A percentile compares a stretch with the other conserved stretches of the same genome.
These are phyloP conservation scores for Octopus bimaculoides DNA, from an alignment of 1,140 invertebrate genomes.

Conservation along the genomic window DNA sequence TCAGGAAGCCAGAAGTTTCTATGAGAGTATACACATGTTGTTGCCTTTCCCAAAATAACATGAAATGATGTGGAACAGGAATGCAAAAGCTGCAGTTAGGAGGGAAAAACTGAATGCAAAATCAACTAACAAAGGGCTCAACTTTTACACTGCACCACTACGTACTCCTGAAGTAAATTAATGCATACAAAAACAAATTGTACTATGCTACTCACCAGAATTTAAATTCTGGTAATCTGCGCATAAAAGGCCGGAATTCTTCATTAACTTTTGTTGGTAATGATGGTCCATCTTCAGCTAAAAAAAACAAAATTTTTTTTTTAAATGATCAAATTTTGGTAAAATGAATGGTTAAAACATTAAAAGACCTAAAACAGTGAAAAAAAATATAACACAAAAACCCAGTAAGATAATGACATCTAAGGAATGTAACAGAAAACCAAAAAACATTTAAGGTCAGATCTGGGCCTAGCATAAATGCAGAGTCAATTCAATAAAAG, in stretches of 20 bases:
- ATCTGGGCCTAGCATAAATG: no score
- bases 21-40: no score
- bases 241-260: constrained; percentile 98
- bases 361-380: background rate
- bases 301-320: background rate
- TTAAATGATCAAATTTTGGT: no score
- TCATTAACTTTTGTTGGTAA: constrained; percentile 92
- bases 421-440: no score
- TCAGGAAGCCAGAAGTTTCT: no score
- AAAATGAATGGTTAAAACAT: background rate
- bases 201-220: constrained; percentile 74
- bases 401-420: background rate
- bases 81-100: no score
- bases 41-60: no score
- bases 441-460: no score
- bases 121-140: background rate
- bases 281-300: constrained; percentile 72
- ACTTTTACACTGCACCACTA: background rate
- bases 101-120: background rate
- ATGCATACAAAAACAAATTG: no score
- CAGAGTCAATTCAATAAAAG: no score
- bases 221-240: constrained; percentile 98
- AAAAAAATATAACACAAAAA: background rate
- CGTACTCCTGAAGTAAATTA: no score
- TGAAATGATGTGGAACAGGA: no score